Base-by-base conservation (phyloP, 1,140 invertebrate species). In the Danaus plexippus region DNA sequence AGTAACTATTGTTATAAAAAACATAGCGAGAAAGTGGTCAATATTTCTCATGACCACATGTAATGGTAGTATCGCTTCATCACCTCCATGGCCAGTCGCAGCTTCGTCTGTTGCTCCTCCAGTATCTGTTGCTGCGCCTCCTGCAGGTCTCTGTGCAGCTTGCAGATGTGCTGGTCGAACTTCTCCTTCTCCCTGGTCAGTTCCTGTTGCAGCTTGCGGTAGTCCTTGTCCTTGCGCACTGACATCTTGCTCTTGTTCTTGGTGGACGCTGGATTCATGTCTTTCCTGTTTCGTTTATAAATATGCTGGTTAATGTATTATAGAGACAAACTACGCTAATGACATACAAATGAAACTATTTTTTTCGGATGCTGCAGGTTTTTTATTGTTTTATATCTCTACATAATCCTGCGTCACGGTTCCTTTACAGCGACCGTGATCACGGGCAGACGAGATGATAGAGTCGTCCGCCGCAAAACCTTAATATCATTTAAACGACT, bases 181-280 rank as follows among this genome's bases (percentile, higher is more conserved):
- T 98, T 98, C 71, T 98, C 96, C 69, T 94, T 93, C 83, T 98
- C 97, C 76, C 95, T 92, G 2, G 94, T 96, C n/a, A 99, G 87
- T 80, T 99, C 97, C 78, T 98, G 97, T 82, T 99, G 97, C 61
- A 98, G 85, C 77, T 96, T 96, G 58, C 97, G 91, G 82, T 94
- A 95, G 83, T 99, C 97, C 81, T 98, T 98, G 74, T 99, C 98
- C 73, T 97, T 98, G 71, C 96, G 94, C 0, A 92, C 92, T 1
- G 93, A 92, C 63, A 91, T 88, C 88, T 93, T 93, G 71, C 87
- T 91, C 85, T 95, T 96, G 70, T 87, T 91, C 85, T 95, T 96
- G 40, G 89, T 90, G 67, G 92, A 90, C 3, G 90, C 90, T 2
- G 87, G 88, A 50, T 90, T 90, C 59, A 93, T 87, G 73, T 96